Evolutionary conservation across 2,888 invertebrate species (phyloP).

Genomic region (Lucinisca nassula): DNA sequence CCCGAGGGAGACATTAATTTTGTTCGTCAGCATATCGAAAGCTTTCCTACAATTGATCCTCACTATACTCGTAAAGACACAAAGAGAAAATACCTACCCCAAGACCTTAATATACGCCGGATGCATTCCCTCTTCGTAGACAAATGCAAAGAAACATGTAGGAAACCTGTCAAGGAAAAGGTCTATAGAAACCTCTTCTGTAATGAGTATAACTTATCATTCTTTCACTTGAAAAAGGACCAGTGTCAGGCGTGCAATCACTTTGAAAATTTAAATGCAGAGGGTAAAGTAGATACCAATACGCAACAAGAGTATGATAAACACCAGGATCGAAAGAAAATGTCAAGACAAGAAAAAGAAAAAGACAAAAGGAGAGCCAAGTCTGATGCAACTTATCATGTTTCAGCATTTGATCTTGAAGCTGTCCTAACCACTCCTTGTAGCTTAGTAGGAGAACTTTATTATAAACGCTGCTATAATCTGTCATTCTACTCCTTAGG

Average conservation of each 20-base stretch:
- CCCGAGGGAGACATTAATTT: too few species aligned
- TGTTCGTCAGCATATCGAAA: conserved; percentile 58
- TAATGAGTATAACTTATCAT: conserved; percentile 29
- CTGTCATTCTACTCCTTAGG: too few species aligned
- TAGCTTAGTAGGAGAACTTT: conserved; percentile 39
- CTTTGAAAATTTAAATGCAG: conserved; percentile 3
- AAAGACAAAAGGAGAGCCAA: conserved; percentile 17
- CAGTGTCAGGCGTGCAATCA: conserved; percentile 27
- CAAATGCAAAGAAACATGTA: background rate
- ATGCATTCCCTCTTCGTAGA: conserved; percentile 27
- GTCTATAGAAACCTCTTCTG: conserved; percentile 27
- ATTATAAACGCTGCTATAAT: conserved; percentile 63
- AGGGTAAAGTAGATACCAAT: conserved; percentile 6
- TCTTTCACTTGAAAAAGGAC: conserved; percentile 32
- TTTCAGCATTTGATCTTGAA: conserved; percentile 45
- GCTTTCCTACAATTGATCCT: conserved; percentile 21
- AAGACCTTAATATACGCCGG: conserved; percentile 19
- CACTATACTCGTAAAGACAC: conserved; percentile 34
- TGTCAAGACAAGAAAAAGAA: conserved; percentile 25
- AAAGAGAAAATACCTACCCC: conserved; percentile 11
- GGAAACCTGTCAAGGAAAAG: background rate
- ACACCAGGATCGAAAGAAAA: conserved; percentile 27
- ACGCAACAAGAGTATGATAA: conserved; percentile 17
- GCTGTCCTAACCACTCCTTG: conserved; percentile 49
- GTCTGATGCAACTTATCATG: conserved; percentile 7